phyloP scores from a whole-genome alignment of 2,888 invertebrate species.

The Cheilosia urbana region DNA sequence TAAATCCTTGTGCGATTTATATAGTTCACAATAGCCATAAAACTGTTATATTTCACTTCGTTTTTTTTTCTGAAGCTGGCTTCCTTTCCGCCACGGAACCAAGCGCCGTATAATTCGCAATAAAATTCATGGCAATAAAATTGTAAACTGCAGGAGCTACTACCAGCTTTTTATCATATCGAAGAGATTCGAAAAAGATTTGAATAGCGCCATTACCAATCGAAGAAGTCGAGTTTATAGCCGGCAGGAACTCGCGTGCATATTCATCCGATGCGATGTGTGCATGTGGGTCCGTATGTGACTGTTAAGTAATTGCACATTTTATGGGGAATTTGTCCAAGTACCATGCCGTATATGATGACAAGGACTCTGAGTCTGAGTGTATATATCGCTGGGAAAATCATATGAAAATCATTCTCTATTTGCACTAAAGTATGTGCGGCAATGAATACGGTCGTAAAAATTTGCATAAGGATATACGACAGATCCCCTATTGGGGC shows the following conservation, averaged over 20 bases:
- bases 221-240: conserved; percentile 70
- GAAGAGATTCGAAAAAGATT: conserved; percentile 73
- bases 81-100: conserved; percentile 46
- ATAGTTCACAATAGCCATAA: conserved; percentile 70
- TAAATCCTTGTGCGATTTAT: conserved; percentile 75
- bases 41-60: conserved; percentile 49
- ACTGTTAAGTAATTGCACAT: conserved; percentile 73
- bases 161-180: conserved; percentile 52
- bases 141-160: conserved; percentile 39
- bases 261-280: conserved; percentile 2
- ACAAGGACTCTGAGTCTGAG: conserved; percentile 51
- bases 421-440: conserved; percentile 73
- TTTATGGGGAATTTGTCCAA: conserved; percentile 74
- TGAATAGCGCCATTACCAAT: conserved; percentile 75
- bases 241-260: conserved; percentile 36
- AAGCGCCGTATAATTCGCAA: conserved; percentile 75
- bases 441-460: conserved; percentile 72
- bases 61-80: conserved; percentile 31
- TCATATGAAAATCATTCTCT: conserved; percentile 71
- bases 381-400: conserved; percentile 59
- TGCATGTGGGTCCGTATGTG: conserved; percentile 62
- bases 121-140: conserved; percentile 74
- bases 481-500: conserved; percentile 2
- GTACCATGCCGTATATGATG: conserved; percentile 66
- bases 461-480: conserved; percentile 71